A percentile compares a stretch with the other conserved stretches of the same genome.
Conservation (phyloP, 2,113 vertebrate genomes). For the Ovibos moschatus region DNA sequence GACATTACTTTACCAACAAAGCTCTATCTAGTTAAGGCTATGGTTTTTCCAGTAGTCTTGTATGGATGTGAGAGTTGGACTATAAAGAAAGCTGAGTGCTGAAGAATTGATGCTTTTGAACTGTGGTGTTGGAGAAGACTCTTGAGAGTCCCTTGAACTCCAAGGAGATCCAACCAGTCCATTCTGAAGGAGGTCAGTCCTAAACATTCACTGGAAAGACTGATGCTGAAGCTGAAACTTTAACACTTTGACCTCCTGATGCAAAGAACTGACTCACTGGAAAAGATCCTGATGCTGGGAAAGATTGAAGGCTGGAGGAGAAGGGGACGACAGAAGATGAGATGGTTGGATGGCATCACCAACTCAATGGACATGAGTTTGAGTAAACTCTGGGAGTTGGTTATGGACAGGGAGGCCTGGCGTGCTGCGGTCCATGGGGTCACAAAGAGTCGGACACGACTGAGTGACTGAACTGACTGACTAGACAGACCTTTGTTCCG, state of each 20-base stretch:
- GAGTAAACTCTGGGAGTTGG: not conserved
- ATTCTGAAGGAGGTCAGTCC: not conserved
- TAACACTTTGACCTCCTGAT: not conserved
- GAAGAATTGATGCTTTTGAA: not conserved
- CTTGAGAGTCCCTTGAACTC: not conserved
- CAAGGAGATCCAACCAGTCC: not conserved
- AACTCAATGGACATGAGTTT: not conserved
- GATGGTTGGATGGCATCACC: not conserved
- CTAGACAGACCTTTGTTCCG: not conserved
- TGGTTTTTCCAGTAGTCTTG: not conserved
- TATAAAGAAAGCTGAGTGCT: not conserved
- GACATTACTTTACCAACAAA: not conserved
- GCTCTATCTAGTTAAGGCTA: not conserved
- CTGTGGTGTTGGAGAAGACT: not conserved
- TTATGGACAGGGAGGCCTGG: not conserved
- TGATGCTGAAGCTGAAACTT: not conserved
- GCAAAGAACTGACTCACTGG: not conserved
- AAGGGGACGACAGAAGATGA: not conserved
- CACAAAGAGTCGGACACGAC: not conserved
- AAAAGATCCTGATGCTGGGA: not conserved
- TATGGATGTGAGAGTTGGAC: not conserved
- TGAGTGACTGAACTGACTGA: not conserved
- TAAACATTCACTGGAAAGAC: not conserved
- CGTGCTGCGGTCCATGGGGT: not conserved
- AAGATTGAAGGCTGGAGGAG: not conserved